These are phyloP conservation scores for Acipenser oxyrinchus DNA, from an alignment of 2,797 vertebrate species.

Conservation along the genomic window DNA sequence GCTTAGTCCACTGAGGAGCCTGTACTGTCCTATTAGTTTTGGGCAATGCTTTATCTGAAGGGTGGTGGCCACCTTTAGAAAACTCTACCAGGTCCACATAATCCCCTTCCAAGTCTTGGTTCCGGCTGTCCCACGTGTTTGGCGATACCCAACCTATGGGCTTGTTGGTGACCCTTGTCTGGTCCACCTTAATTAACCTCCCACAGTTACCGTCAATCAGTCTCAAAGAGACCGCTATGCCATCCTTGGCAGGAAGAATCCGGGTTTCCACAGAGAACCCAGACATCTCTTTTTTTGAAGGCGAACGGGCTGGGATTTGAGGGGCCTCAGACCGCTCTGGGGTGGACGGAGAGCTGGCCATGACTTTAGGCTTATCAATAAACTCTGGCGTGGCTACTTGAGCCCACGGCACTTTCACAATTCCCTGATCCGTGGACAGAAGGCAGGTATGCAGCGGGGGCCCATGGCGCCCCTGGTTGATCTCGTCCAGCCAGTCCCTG, in stretches of 20 bases:
- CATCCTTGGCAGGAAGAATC: conserved; percentile 61
- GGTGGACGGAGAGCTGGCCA: conserved; percentile 31
- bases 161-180: conserved; percentile 38
- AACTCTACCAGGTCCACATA: conserved; percentile 76
- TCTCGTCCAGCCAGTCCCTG: conserved; percentile 60
- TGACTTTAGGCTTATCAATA: conserved; percentile 41
- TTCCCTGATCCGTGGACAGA: conserved; percentile 64
- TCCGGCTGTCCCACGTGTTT: conserved; percentile 50
- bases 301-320: conserved; percentile 20
- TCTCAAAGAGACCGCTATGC: conserved; percentile 61
- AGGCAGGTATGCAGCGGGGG: conserved; percentile 62
- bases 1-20: neutral
- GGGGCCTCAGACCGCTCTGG: conserved; percentile 28
- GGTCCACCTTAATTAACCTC: conserved; percentile 54
- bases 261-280: conserved; percentile 57
- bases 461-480: conserved; percentile 55
- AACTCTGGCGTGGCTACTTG: conserved; percentile 70
- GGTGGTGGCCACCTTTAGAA: conserved; percentile 34
- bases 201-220: conserved; percentile 46
- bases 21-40: too few relatives aligned
- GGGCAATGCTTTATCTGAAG: conserved; percentile 9
- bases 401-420: conserved; percentile 69
- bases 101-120: conserved; percentile 66
- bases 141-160: conserved; percentile 50
- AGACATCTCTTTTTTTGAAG: conserved; percentile 29